These are phyloP conservation scores for Tethea ocularis DNA, from an alignment of 2,888 invertebrate genomes.

Conservation along the genomic window DNA sequence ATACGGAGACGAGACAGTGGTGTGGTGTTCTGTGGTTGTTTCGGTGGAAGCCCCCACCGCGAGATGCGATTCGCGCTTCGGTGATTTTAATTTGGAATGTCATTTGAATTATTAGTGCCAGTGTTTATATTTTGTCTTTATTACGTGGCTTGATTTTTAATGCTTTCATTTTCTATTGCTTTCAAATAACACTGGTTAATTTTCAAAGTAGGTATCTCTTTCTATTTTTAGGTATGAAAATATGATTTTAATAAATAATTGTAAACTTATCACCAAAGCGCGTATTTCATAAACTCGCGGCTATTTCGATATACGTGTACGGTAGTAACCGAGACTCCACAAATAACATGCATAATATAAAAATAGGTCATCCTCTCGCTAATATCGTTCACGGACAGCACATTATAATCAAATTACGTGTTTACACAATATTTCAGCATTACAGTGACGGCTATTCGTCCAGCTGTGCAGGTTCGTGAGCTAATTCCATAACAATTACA, in stretches of 20 bases:
- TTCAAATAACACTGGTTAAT: not conserved
- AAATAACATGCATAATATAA: slow-evolving; percentile 64
- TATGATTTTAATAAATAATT: not conserved
- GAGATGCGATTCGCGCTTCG: slow-evolving; percentile 47
- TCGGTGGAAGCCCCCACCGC: slow-evolving; percentile 46
- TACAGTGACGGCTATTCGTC: slow-evolving; percentile 61
- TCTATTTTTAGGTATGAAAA: not conserved
- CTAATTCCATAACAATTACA: slow-evolving; percentile 52
- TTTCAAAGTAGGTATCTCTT: not conserved
- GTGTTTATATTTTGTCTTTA: not conserved
- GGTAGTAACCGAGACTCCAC: slow-evolving; percentile 51
- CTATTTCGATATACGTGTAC: slow-evolving; percentile 31
- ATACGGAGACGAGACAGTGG: slow-evolving; percentile 53
- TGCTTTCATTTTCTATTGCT: not conserved
- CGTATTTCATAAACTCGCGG: slow-evolving; percentile 39
- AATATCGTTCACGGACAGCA: slow-evolving; percentile 53
- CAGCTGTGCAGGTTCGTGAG: slow-evolving; percentile 69
- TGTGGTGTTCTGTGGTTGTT: slow-evolving; percentile 49
- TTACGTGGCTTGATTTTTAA: not conserved
- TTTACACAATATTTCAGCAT: slow-evolving; percentile 50
- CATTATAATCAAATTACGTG: slow-evolving; percentile 52
- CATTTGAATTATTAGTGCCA: slow-evolving; percentile 9
- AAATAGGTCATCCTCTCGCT: slow-evolving; percentile 47
- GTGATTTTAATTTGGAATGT: slow-evolving; percentile 19
- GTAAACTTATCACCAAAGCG: slow-evolving; percentile 35